Percentiles rank a stretch among this genome's conserved stretches.
phyloP scores from a whole-genome alignment of 2,888 invertebrate species.

The Pammene fasciana region DNA sequence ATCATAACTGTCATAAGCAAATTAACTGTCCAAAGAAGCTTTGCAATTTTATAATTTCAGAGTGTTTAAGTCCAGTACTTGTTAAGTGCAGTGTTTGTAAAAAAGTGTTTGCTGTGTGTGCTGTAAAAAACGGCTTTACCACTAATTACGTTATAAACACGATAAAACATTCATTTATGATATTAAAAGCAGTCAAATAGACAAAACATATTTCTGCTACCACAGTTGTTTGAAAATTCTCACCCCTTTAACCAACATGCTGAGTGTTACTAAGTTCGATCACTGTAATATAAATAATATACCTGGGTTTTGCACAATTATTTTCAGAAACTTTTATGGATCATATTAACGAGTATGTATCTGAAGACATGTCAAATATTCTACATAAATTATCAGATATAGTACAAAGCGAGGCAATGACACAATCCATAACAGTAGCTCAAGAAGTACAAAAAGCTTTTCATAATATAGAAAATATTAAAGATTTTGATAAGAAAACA shows the following conservation, averaged over 20 bases:
- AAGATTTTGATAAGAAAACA: slow-evolving; percentile 12
- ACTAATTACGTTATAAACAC: neutral
- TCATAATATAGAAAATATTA: slow-evolving; percentile 1
- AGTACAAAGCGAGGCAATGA: slow-evolving; percentile 31
- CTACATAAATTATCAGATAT: slow-evolving; percentile 29
- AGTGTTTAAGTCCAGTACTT: neutral
- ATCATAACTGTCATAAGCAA: too few species aligned
- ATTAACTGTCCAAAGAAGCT: too few species aligned
- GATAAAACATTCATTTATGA: too few species aligned
- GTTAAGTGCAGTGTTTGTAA: neutral
- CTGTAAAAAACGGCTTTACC: neutral
- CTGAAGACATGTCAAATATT: slow-evolving; percentile 26
- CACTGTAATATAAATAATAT: neutral
- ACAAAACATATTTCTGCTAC: too few species aligned
- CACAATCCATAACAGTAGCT: slow-evolving; percentile 41
- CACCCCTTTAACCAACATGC: neutral
- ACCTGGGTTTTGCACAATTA: neutral
- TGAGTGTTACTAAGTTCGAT: neutral
- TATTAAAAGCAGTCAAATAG: too few species aligned
- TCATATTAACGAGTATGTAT: slow-evolving; percentile 42
- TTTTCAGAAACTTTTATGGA: slow-evolving; percentile 44
- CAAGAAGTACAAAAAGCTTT: slow-evolving; percentile 39
- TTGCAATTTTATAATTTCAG: neutral
- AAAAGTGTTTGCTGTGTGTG: neutral
- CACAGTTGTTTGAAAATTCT: too few species aligned